Base-by-base conservation (phyloP, 2,888 invertebrate genomes). In the Sminthurides aquaticus region DNA sequence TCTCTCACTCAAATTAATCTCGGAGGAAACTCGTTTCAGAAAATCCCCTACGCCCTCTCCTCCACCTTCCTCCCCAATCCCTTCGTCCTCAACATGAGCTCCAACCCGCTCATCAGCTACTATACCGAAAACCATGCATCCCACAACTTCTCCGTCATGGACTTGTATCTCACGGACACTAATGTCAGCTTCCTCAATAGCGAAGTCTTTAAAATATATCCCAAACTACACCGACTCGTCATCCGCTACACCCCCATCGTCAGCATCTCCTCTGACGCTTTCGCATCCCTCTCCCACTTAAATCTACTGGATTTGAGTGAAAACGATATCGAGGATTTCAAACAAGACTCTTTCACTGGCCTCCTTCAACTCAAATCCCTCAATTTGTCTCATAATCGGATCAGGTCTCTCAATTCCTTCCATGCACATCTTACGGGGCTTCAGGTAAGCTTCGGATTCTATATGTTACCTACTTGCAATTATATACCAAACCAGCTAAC, bases 151-250 rank as follows among this genome's bases (percentile, higher is more conserved):
- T 81, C 85, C n/a, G 81, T 91, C n/a, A 87, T 90, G 78, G 89
- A 91, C 78, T 82, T 91, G 62, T 86, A 90, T 77, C 86, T 90
- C 71, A 86, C 86, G 68, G 83, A 84, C 54, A 91, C 91, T 5
- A 91, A 91, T 77, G 81, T 91, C 60, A 88, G 86, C 24, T 87
- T 91, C 70, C 84, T 92, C 57, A 90, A 90, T 0, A 89, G 88
- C 72, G 88, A 87, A 77, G 91, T 91, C 76, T 91, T 92, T 76
- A 89, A 90, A 76, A 86, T 88, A 43, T 91, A 91, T 76, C 88
- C 90, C 24, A 84, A 87, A 0, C 80, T 91, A 43, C 84, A 89
- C 76, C 68, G 74, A 27, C 88, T 87, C 76, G 82, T 91, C 64
- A 86, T 86, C 76, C 79, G 91, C 73, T 83, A 85, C 49, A 84